phyloP scores from a whole-genome alignment of 2,797 vertebrate genomes.

The Ciconia nigra region DNA sequence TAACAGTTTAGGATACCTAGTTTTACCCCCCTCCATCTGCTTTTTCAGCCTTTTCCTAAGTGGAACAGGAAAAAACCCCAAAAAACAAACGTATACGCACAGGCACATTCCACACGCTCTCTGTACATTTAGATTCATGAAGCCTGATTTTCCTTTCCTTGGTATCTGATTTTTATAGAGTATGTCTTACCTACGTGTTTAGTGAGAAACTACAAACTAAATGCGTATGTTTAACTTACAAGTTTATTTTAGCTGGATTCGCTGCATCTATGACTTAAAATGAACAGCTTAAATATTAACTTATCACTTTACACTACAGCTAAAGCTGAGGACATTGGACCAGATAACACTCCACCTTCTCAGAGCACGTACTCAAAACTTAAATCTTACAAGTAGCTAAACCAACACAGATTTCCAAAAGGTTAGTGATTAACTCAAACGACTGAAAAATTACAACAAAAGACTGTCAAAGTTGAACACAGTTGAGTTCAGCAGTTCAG shows the following conservation, averaged over 20 bases:
- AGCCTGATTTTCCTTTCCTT: background rate
- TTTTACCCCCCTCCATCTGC: slow-evolving; percentile 11
- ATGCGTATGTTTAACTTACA: background rate
- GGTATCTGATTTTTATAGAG: background rate
- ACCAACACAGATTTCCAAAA: slow-evolving; percentile 13
- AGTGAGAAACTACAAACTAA: background rate
- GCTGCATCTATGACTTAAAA: background rate
- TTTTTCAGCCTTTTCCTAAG: slow-evolving; percentile 18
- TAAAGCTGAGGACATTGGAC: slow-evolving; percentile 52
- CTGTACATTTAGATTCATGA: background rate
- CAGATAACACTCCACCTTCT: slow-evolving; percentile 23
- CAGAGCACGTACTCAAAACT: background rate
- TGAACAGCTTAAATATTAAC: slow-evolving; percentile 54
- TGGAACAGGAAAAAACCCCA: background rate
- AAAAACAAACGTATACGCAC: fast-evolving
- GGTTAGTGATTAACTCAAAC: slow-evolving; percentile 33
- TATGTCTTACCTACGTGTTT: background rate
- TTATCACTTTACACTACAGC: background rate
- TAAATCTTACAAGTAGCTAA: slow-evolving; percentile 14
- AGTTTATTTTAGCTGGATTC: slow-evolving; percentile 22
- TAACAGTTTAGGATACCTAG: slow-evolving; percentile 42
- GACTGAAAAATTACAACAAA: background rate
- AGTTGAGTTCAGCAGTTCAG: background rate
- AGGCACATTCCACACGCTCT: background rate
- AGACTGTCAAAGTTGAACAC: background rate